Percentiles rank a stretch among this genome's conserved stretches.
These are phyloP conservation scores for Platyura marginata DNA, from an alignment of 1,140 invertebrate species.

Conservation along the genomic window DNA sequence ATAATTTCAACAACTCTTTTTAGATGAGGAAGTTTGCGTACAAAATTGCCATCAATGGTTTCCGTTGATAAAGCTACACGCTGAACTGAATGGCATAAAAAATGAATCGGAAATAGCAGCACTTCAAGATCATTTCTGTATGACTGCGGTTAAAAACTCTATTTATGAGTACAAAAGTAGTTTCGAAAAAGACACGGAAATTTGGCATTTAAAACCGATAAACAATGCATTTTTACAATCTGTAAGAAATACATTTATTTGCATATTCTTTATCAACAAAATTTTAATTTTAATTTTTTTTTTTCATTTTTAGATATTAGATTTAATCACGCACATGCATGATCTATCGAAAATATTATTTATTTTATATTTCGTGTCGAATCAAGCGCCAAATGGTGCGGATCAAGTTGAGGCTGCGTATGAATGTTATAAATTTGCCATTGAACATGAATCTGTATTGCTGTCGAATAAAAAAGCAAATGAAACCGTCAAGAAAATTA, in stretches of 20 bases:
- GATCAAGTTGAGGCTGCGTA: constrained; percentile 37
- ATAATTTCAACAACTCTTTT: neutral
- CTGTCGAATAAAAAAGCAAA: constrained; percentile 24
- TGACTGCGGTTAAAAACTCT: constrained; percentile 22
- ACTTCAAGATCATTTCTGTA: constrained; percentile 19
- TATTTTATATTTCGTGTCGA: constrained; percentile 19
- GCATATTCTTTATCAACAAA: neutral
- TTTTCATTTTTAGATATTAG: no score
- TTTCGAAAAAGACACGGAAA: constrained; percentile 11
- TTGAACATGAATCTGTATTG: constrained; percentile 23
- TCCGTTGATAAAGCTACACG: constrained; percentile 19
- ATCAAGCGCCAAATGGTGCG: constrained; percentile 25
- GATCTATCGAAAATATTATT: constrained; percentile 15
- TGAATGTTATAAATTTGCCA: constrained; percentile 34
- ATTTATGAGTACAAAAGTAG: constrained; percentile 18
- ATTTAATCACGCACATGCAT: constrained; percentile 13
- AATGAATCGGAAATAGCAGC: constrained; percentile 8
- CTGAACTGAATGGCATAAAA: constrained; percentile 14
- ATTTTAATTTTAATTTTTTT: constrained; percentile 7
- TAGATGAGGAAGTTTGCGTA: constrained; percentile 18
- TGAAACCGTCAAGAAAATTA: constrained; percentile 28
- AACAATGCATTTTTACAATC: constrained; percentile 24
- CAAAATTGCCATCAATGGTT: constrained; percentile 23
- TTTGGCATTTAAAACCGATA: constrained; percentile 18
- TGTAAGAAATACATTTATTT: no score